These are phyloP conservation scores for Theocolax elegans DNA, from an alignment of 1,140 invertebrate species.

Conservation along the genomic window DNA sequence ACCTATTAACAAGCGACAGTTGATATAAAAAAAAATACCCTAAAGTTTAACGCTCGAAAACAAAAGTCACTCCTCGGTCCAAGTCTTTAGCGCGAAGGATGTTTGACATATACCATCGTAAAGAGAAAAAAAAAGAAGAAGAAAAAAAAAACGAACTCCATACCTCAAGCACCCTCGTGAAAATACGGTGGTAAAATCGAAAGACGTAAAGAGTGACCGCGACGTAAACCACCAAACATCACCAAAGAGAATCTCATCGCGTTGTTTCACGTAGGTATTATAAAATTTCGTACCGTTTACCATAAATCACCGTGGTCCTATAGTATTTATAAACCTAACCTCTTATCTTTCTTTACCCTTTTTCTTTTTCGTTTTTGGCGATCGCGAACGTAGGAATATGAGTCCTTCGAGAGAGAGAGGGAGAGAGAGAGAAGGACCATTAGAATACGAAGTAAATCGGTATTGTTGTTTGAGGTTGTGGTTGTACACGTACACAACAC, in stretches of 20 bases:
- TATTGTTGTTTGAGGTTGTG: conserved; percentile 27
- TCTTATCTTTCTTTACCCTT: neutral
- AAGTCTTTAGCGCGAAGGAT: too few species aligned
- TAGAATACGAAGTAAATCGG: conserved; percentile 62
- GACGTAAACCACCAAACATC: conserved; percentile 58
- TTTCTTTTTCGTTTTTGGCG: too few species aligned
- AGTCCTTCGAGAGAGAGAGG: conserved; percentile 41
- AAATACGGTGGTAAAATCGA: conserved; percentile 56
- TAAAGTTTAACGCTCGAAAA: too few species aligned
- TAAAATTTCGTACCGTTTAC: too few species aligned
- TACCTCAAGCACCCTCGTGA: conserved; percentile 50
- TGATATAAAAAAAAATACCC: too few species aligned
- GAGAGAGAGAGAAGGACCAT: conserved; percentile 47
- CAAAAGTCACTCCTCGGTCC: too few species aligned
- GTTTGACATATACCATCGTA: too few species aligned
- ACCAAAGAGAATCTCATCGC: too few species aligned
- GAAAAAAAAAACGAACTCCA: neutral
- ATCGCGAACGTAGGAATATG: too few species aligned
- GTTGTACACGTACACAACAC: neutral
- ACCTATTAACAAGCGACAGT: too few species aligned
- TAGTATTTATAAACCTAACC: conserved; percentile 61
- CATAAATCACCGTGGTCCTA: conserved; percentile 61
- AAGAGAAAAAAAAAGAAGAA: neutral
- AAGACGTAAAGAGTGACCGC: conserved; percentile 61
- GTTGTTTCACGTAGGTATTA: too few species aligned